Base-by-base conservation (phyloP, 53 echinoderm and acorn worm species). In the Henricia sp. region DNA sequence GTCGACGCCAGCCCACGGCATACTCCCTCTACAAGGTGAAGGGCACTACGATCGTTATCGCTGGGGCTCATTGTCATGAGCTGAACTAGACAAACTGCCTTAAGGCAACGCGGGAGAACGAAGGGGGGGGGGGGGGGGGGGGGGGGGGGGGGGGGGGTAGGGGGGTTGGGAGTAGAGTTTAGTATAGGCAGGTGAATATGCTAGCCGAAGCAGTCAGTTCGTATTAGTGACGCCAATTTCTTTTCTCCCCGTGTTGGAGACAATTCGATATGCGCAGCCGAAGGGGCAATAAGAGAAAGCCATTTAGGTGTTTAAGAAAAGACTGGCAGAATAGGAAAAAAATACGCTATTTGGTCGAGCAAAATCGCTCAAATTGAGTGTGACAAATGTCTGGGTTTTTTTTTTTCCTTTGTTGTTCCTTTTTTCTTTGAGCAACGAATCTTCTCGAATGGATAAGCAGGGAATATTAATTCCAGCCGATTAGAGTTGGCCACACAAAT, bases 191-290 rank as follows among this genome's bases (percentile, higher is more conserved):
- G 80, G 80, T 80, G 80, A 62, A 48, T 35, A 57, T 46, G 64
- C 80, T 50, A 63, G 64, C 17, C 64, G 32, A 80, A 80, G 62
- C 80, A 80, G 64, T 80, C 33, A 50, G 10, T 5, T 23, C 27
- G 62, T 64, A 64, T 80, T 80, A 80, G 64, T 30, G 48, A 64
- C 40, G 80, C 80, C 77, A 64, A 64, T 80, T 62, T 42, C 46
- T 80, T 63, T 64, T n/a, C n/a, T n/a, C 76, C 41, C 38, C 36
- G 37, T 37, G 28, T 55, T 37, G 21, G 55, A 74, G 74, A 24
- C 23, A 28, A 24, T 28, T 19, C 27, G 6, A 33, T 51, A 6
- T 40, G 59, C 56, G 56, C 12, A 51, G 41, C 26, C 37, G 20
- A 27, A 41, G 23, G 29, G 16, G 41, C 35, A 48, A 27, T 14